Evolutionary conservation across 2,797 vertebrate genomes (phyloP), one percentile per base, ranked within the genome.

Genomic region (Oreortyx pictus): DNA sequence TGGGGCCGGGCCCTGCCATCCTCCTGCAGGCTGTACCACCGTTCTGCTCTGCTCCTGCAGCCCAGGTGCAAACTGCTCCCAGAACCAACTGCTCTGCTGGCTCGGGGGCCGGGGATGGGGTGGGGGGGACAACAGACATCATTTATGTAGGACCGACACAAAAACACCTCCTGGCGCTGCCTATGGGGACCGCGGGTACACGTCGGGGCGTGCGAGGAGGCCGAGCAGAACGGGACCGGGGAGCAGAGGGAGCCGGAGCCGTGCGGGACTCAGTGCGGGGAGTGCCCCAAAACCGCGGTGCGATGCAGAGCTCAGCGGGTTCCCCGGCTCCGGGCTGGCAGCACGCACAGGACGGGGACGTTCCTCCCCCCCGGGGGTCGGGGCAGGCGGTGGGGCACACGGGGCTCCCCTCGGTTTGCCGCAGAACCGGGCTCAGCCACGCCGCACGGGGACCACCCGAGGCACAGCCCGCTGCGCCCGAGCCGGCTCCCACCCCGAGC

Each of bases 111-210:
- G 39, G 8, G 50, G 50, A 7, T 50, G 49, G 47, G 7, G 12
- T 24, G 49, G 22, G 24, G 12, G 2, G 1, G 27, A 14, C 37
- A 24, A 43, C 52, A 24, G 74, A 54, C 79, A 5, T 1, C 1
- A 1, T 91, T 94, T 94, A 86, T 47, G 82, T 82, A 94, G 95
- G 94, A 95, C 92, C 94, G 78, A 83, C 87, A 86, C 91, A 85
- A 90, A 90, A 1, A 0, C 79, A 87, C 19, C 18, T 3, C 4
- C 24, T 2, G 35, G 46, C 9, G 37, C 78, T 50, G 52, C 88
- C 67, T 35, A 8, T 9, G 0, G 3, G 67, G 64, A 72, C 46
- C 77, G 17, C 29, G 1, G n/a, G 57, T 22, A 2, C 65, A 2
- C 7, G 44, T 2, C 4, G 3, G 64, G 37, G 11, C 73, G 3